phyloP scores from a whole-genome alignment of 2,888 invertebrate species.

The Limnephilus auricula region DNA sequence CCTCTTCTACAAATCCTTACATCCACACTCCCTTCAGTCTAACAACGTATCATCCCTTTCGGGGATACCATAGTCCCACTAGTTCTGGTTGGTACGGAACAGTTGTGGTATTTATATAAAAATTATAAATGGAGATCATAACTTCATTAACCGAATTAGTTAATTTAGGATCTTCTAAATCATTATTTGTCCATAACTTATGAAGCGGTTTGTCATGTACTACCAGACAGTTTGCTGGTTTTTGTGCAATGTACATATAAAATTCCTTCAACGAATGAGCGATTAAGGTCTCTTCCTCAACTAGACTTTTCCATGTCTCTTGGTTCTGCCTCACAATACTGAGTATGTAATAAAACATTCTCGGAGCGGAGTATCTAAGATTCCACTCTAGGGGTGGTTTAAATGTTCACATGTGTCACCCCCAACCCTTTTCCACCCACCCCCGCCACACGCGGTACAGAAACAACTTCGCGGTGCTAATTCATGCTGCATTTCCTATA shows the following conservation, averaged over 20 bases:
- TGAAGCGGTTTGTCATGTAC: no score
- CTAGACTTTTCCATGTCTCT: conserved; percentile 10
- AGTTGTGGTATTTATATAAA: no score
- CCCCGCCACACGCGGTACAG: not conserved
- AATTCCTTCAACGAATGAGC: not conserved
- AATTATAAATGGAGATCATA: no score
- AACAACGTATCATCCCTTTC: no score
- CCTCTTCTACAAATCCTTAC: no score
- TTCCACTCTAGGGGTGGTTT: conserved; percentile 52
- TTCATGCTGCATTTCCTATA: not conserved
- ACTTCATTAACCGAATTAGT: no score
- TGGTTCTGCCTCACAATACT: not conserved
- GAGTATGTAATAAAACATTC: conserved; percentile 50
- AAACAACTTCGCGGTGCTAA: not conserved
- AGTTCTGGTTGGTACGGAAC: no score
- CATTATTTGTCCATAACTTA: no score
- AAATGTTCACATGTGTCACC: conserved; percentile 54
- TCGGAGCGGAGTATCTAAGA: conserved; percentile 51
- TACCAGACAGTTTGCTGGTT: no score
- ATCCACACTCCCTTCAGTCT: no score
- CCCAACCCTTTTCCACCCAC: not conserved
- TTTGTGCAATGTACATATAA: not conserved
- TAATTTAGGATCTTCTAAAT: no score
- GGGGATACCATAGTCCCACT: no score
- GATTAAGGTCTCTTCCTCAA: not conserved